Evolutionary conservation across 2,888 invertebrate species (phyloP).

Genomic region (Chymomyza procnemis): DNA sequence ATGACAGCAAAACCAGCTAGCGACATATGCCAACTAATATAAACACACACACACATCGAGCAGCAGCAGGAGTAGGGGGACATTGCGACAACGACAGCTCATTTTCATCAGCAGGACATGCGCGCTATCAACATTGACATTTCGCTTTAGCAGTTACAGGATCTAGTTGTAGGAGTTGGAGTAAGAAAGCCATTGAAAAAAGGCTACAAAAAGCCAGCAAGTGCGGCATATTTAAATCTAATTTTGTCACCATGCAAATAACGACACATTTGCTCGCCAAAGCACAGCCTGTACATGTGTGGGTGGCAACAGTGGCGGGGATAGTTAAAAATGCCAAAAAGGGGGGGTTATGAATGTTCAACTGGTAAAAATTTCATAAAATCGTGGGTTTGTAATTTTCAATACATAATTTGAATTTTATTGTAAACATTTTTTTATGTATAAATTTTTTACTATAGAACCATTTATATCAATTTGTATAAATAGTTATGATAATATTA

Average conservation of each 20-base stretch:
- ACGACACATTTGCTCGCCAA: conserved; percentile 45
- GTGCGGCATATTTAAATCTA: conserved; percentile 69
- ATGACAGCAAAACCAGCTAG: conserved; percentile 5
- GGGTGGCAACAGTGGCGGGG: background rate
- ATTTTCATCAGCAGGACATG: conserved; percentile 45
- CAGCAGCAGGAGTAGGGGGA: background rate
- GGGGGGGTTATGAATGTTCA: no score
- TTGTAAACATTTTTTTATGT: no score
- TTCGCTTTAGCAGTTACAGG: conserved; percentile 41
- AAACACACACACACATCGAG: conserved; percentile 3
- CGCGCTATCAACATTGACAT: conserved; percentile 59
- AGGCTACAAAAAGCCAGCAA: conserved; percentile 27
- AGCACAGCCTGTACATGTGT: background rate
- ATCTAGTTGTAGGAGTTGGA: background rate
- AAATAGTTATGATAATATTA: no score
- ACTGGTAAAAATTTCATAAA: no score
- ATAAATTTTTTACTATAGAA: no score
- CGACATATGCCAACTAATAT: conserved; percentile 12
- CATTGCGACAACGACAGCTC: conserved; percentile 38
- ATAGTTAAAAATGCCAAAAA: no score
- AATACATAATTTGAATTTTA: no score
- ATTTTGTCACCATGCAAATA: conserved; percentile 66
- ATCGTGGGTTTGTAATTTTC: no score
- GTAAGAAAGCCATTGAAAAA: background rate
- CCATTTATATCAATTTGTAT: no score